Evolutionary conservation across 2,797 vertebrate species (phyloP), one percentile per base, ranked within the genome.

Genomic region (Mustela erminea): DNA sequence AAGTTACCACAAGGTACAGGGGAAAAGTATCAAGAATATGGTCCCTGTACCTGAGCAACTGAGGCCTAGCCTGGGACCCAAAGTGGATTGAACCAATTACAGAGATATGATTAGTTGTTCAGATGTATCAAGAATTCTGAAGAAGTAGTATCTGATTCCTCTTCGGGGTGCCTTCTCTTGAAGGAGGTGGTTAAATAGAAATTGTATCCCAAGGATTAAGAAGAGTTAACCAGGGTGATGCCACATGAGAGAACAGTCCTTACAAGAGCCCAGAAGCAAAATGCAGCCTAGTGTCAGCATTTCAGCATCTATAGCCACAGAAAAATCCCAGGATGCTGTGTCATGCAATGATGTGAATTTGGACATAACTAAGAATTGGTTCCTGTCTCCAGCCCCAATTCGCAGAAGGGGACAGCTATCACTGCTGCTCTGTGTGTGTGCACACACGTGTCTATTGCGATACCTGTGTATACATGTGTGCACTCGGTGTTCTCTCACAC

Each of bases 161-260:
- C 35, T 20, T 32, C 49, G 68, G n/a, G n/a, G 12, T 1, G 20
- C 70, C 15, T 89, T 93, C 66, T 70, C 70, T 89, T 91, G 35
- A 29, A 93, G 81, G 95, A 91, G 46, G 58, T 68, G 58, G 75
- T 77, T 81, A 81, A 89, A 81, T 52, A 92, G 68, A 86, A 96
- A 64, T 0, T 75, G 66, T 92, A 89, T 72, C 56, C 83, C 83
- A 60, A 92, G 56, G 75, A 86, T 96, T 90, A 96, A 82, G 87
- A 84, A 17, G 60, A 86, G 68, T 90, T 86, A 82, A 86, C 27
- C 60, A 78, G 92, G 82, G 82, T 38, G 54, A 90, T 8, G 12
- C 38, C 64, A 93, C 18, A 54, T 49, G 74, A 89, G 38, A 66
- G 1, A 82, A 38, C 9, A 94, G 78, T 52, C 38, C 66, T 91